Base-by-base conservation (phyloP, 2,113 vertebrate species). In the Eublepharis macularius region DNA sequence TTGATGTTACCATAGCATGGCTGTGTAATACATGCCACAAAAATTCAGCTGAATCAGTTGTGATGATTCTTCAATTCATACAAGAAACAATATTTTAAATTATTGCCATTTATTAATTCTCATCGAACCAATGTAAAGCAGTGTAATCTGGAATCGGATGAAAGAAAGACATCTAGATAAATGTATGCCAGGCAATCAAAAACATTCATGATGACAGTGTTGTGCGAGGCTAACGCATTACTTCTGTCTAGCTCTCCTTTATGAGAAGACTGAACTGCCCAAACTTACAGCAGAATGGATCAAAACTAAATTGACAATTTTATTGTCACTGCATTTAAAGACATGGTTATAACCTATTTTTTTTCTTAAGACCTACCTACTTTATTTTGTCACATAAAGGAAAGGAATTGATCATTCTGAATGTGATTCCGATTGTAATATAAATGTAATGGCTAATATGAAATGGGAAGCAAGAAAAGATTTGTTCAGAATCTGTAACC, bases 311-410 rank as follows among this genome's bases (percentile, higher is more conserved):
- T 54, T 29, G 76, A n/a, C 8, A 57, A 3, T 21, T n/a, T 66
- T 80, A 2, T 41, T 4, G 36, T 24, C 75, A 41, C 43, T 39
- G 45, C 51, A 84, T 49, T 76, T 84, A 82, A 73, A 14, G 26
- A 5, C 41, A 49, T 39, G n/a, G 12, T 49, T 84, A 39, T 51
- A 13, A 47, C 76, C 75, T 76, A 34, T 54, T 11, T 24, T 65
- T 70, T 36, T 43, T 26, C 21, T 29, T 11, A 39, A 29, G 63
- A 36, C 1, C 60, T 60, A 32, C 76, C 29, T 21, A 66, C 70
- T 79, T 90, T 87, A 34, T 91, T 86, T 90, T 80, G 70, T 78
- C 36, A 60, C 39, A 83, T 90, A 66, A 87, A 85, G 91, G 92
- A 87, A 1, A 88, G 87, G 90, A 89, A 87, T 76, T 51, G 54